Evolutionary conservation across 2,113 vertebrate genomes (phyloP), one percentile per base, ranked within the genome.

Genomic region (Pungitius pungitius): DNA sequence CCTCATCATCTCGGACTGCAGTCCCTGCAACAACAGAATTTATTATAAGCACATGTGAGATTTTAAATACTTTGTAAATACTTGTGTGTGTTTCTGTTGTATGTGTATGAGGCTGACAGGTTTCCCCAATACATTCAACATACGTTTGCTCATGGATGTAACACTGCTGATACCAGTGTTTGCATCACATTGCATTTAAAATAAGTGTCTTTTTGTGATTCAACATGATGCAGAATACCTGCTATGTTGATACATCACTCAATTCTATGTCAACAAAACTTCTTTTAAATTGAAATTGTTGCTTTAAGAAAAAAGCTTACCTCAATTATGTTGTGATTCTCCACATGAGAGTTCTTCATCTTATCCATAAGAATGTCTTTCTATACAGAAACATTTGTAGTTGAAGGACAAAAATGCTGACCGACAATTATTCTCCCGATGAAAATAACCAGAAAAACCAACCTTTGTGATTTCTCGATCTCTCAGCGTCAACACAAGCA

Each of bases 381-480:
- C 94, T 94, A 45, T 24, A 84, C 2, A 14, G 47, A 9, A 65
- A 63, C 22, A 83, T 63, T 47, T 45, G 1, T 27, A 45, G 12
- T 70, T 51, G 43, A 65, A 59, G 43, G 6, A 43, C 1, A 54
- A 22, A 66, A 18, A 40, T 7, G 9, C 20, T 3, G 47, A 8
- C 6, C 6, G 9, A 18, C 3, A 12, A 6, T 39, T 47, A 35
- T 37, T 17, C 33, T 54, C 7, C 14, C 27, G 6, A 11, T 20
- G 4, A 55, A 39, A 54, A 33, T 9, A 40, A 9, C 12, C 22
- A 22, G 24, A 56, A 12, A 15, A 20, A 82, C 80, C 33, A 57
- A 94, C 94, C 92, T 92, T 92, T 24, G 81, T 74, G 69, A 91
- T 83, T 73, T 93, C 93, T 82, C 77, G 84, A 63, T 94, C 92